A percentile compares a stretch with the other conserved stretches of the same genome.
phyloP scores from a whole-genome alignment of 2,888 invertebrate genomes.

The Tubiluchus corallicola region DNA sequence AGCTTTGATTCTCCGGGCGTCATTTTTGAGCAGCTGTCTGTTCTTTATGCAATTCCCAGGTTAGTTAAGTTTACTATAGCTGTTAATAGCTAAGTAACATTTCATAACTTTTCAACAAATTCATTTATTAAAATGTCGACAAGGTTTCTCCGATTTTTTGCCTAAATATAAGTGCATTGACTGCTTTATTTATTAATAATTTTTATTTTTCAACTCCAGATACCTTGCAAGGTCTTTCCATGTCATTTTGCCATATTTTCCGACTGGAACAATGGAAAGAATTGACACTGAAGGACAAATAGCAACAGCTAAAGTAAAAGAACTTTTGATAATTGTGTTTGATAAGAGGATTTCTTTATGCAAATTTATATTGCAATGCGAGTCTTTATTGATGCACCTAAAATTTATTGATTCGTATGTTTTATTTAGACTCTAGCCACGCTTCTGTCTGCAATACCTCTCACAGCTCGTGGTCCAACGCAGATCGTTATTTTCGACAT shows the following conservation, averaged over 20 bases:
- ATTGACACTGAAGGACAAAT: conserved; percentile 31
- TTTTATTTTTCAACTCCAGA: conserved; percentile 18
- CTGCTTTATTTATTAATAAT: conserved; percentile 5
- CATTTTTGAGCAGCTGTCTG: conserved; percentile 30
- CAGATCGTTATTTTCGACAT: conserved; percentile 31
- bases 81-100: neutral
- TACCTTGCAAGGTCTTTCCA: conserved; percentile 29
- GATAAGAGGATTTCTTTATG: too few species aligned
- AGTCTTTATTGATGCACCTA: too few species aligned
- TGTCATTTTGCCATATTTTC: conserved; percentile 30
- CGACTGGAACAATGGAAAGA: conserved; percentile 31
- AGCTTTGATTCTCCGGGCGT: conserved; percentile 29
- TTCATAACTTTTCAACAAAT: neutral
- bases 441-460: conserved; percentile 26
- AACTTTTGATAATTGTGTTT: too few species aligned
- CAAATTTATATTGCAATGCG: too few species aligned
- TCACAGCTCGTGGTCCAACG: conserved; percentile 28
- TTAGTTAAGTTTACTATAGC: conserved; percentile 15
- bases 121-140: neutral
- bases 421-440: conserved; percentile 25
- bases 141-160: neutral
- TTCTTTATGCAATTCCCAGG: conserved; percentile 29
- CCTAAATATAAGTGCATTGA: neutral
- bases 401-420: neutral
- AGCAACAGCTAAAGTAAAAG: conserved; percentile 29